Evolutionary conservation across 2,888 invertebrate species (phyloP).

Genomic region (Ferrisia virgata): DNA sequence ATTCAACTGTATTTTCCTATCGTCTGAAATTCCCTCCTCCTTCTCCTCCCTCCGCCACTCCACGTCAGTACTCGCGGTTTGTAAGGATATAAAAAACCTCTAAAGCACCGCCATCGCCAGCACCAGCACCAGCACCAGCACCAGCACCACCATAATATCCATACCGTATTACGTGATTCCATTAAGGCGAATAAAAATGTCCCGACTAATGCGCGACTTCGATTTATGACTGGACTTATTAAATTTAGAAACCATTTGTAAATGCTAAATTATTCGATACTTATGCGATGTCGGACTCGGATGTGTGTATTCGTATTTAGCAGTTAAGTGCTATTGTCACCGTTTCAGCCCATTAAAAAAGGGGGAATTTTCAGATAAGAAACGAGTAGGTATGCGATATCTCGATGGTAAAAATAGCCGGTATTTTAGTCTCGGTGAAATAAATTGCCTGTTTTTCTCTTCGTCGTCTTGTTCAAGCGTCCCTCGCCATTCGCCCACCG

Average conservation of each 20-base stretch:
- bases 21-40: background rate
- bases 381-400: background rate
- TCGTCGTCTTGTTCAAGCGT: background rate
- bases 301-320: background rate
- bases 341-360: background rate
- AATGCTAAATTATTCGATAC: background rate
- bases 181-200: constrained; percentile 2
- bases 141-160: no score
- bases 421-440: background rate
- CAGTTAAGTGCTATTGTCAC: constrained; percentile 8
- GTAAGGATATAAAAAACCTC: background rate
- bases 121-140: no score
- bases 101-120: background rate
- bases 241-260: background rate
- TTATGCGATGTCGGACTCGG: background rate
- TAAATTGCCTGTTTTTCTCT: background rate
- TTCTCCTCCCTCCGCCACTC: background rate
- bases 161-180: background rate
- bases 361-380: background rate
- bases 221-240: background rate
- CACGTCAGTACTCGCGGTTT: background rate
- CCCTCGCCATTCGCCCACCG: no score
- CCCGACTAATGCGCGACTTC: background rate
- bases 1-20: no score
- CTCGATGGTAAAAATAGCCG: background rate